phyloP scores from a whole-genome alignment of 2,797 vertebrate genomes.

The Nyctibius grandis region DNA sequence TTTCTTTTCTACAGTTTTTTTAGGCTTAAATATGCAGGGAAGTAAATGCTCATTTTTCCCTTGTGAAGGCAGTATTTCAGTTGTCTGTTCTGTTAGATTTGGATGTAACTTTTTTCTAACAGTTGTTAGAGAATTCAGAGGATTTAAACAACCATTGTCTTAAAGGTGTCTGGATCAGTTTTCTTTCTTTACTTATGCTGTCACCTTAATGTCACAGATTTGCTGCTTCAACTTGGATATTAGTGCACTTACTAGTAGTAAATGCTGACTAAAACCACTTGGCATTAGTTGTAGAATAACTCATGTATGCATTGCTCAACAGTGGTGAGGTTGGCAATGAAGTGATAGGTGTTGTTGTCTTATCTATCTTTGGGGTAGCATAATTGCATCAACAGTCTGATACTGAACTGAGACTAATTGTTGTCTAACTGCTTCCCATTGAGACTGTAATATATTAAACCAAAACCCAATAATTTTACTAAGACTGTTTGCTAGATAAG shows the following conservation, averaged over 20 bases:
- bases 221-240: background rate
- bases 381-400: background rate
- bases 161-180: background rate
- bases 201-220: background rate
- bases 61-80: background rate
- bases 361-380: background rate
- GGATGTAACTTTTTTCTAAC: background rate
- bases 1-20: background rate
- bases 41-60: background rate
- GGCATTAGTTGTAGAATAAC: too few relatives aligned
- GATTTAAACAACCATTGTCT: background rate
- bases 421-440: background rate
- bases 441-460: background rate
- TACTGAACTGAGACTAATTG: background rate
- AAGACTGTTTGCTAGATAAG: background rate
- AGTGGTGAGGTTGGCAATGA: background rate
- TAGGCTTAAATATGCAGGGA: background rate
- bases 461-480: background rate
- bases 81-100: background rate
- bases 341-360: accelerated
- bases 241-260: background rate
- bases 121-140: background rate
- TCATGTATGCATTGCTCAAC: accelerated
- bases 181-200: background rate
- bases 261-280: background rate